Percentiles rank a stretch among this genome's conserved stretches.
Evolutionary conservation across 2,797 vertebrate species (phyloP).

Genomic region (Molossus alvarezi): DNA sequence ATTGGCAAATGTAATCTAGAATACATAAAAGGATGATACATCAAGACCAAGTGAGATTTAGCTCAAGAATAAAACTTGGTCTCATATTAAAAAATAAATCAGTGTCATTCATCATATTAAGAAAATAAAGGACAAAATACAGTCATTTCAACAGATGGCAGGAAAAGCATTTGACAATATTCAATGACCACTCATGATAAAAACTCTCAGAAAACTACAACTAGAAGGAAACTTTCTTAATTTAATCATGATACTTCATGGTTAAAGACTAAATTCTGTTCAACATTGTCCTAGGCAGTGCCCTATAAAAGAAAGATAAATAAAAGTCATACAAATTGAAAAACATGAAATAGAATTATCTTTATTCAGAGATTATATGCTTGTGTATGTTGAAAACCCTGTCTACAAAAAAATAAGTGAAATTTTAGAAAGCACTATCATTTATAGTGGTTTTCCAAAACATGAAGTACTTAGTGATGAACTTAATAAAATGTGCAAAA

Average conservation of each 20-base stretch:
- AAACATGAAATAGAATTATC: neutral
- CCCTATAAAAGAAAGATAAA: neutral
- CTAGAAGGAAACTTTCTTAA: neutral
- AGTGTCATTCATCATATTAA: neutral
- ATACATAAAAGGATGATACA: neutral
- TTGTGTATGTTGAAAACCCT: neutral
- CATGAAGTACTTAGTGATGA: neutral
- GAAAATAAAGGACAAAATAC: neutral
- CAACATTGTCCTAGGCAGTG: neutral
- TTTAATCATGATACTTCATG: neutral
- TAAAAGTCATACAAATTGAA: neutral
- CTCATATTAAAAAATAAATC: neutral
- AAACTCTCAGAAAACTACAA: neutral
- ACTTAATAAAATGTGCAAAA: neutral
- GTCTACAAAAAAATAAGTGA: neutral
- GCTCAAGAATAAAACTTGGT: neutral
- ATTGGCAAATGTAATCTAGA: neutral
- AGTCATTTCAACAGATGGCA: neutral
- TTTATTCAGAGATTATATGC: neutral
- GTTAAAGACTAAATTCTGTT: neutral
- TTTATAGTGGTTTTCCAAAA: neutral
- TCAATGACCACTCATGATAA: neutral
- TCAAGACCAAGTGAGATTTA: neutral
- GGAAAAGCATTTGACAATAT: neutral
- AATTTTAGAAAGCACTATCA: neutral